These are phyloP conservation scores for Myotis pilosus DNA, from an alignment of 2,797 vertebrate genomes.

Conservation along the genomic window DNA sequence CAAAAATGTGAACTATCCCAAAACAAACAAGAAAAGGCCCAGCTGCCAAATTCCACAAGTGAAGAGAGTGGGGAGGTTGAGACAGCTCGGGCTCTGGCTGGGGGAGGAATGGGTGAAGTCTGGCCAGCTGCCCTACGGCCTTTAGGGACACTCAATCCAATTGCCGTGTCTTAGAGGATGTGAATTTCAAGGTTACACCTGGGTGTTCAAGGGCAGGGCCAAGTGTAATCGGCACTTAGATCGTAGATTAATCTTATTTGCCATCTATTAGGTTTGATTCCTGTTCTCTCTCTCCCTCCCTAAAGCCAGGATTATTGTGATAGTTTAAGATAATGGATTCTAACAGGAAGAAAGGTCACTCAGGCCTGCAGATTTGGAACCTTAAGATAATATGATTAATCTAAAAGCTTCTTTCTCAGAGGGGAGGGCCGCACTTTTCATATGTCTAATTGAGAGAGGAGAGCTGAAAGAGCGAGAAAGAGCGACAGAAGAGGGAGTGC, in stretches of 20 bases:
- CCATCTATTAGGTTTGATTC: constrained; percentile 99
- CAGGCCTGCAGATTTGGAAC: constrained; percentile 98
- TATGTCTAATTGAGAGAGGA: constrained; percentile 95
- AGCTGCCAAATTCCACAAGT: constrained; percentile 83
- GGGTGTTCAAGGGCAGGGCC: constrained; percentile 99
- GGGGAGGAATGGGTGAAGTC: constrained; percentile 85
- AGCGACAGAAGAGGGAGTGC: constrained; percentile 76
- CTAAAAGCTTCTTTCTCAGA: constrained; percentile 98
- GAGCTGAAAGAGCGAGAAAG: constrained; percentile 83
- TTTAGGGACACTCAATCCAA: constrained; percentile 93
- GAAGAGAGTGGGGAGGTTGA: constrained; percentile 74
- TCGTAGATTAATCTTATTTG: constrained; percentile 99
- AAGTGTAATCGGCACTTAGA: constrained; percentile 99
- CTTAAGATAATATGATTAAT: constrained; percentile 99
- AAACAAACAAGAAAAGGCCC: constrained; percentile 82
- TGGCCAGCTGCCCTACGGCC: constrained; percentile 86
- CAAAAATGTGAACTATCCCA: constrained; percentile 84
- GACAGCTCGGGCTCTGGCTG: constrained; percentile 69
- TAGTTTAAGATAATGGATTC: constrained; percentile 99
- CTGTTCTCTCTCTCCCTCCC: constrained; percentile 95
- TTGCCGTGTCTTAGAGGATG: constrained; percentile 94
- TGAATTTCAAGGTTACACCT: constrained; percentile 99
- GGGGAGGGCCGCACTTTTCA: constrained; percentile 92
- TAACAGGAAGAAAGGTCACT: constrained; percentile 98
- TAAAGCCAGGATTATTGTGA: constrained; percentile 99